phyloP scores from a whole-genome alignment of 2,797 vertebrate species.

The Lagodon rhomboides region DNA sequence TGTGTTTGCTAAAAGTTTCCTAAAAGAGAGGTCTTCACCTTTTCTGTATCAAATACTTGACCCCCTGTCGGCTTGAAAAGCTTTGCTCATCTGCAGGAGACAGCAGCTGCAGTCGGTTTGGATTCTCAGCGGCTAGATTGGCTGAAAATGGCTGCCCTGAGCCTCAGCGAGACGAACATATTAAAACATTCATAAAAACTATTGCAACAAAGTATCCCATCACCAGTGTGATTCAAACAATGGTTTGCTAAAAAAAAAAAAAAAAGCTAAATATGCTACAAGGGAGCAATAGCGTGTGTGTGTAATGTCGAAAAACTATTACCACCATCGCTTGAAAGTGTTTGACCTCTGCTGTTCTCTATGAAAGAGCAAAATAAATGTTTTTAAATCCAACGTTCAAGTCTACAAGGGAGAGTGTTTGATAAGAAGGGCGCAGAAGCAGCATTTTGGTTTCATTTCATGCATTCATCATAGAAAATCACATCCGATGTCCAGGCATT shows the following conservation, averaged over 20 bases:
- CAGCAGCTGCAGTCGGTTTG: background rate
- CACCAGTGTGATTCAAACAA: background rate
- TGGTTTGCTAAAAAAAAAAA: background rate
- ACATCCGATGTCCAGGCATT: background rate
- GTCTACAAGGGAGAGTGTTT: background rate
- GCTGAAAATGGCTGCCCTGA: constrained; percentile 6
- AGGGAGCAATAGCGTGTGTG: background rate
- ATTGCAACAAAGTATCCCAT: background rate
- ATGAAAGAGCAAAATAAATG: background rate
- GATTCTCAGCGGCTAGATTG: background rate
- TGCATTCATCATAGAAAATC: background rate
- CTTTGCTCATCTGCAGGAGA: background rate
- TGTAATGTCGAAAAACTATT: background rate
- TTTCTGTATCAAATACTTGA: background rate
- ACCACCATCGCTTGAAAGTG: too few relatives aligned
- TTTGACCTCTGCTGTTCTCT: constrained; percentile 6
- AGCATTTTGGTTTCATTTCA: background rate
- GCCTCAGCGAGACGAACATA: background rate
- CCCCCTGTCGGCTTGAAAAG: background rate
- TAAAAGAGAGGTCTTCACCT: background rate
- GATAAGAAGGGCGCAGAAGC: background rate
- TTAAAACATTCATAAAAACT: constrained; percentile 1
- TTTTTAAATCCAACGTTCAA: background rate
- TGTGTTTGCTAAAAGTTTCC: background rate
- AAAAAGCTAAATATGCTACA: background rate